A percentile compares a stretch with the other conserved stretches of the same genome.
These are phyloP conservation scores for Fragum whitleyi DNA, from an alignment of 2,888 invertebrate genomes.

Conservation along the genomic window DNA sequence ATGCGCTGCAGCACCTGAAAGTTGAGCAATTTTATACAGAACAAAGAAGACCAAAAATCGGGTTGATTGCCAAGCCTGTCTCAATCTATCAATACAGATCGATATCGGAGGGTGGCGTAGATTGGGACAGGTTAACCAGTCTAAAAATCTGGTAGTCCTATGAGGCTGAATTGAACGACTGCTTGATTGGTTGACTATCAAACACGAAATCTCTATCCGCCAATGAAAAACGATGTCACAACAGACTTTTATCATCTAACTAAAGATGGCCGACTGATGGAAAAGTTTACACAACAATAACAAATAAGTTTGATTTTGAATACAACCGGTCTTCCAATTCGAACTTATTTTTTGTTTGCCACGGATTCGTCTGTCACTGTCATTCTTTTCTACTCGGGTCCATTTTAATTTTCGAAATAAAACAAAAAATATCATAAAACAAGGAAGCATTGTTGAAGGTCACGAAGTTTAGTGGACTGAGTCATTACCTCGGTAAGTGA, in stretches of 20 bases:
- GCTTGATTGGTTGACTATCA: slow-evolving; percentile 10
- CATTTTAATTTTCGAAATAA: background rate
- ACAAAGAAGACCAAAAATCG: too few species aligned
- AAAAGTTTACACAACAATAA: background rate
- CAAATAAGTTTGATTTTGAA: too few species aligned
- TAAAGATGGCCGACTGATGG: slow-evolving; percentile 23
- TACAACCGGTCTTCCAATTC: too few species aligned
- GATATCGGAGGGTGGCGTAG: too few species aligned
- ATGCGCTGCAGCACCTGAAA: too few species aligned
- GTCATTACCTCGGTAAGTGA: background rate
- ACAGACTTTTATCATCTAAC: background rate
- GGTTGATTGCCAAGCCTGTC: too few species aligned
- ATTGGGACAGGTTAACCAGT: too few species aligned
- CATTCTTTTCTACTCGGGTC: background rate
- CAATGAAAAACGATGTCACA: background rate
- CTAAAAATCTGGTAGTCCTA: too few species aligned
- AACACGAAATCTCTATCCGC: background rate
- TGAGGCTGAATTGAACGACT: background rate
- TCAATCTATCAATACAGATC: too few species aligned
- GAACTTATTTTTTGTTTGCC: too few species aligned
- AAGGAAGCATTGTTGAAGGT: background rate
- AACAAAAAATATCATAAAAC: background rate
- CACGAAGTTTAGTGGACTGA: background rate
- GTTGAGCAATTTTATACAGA: too few species aligned
- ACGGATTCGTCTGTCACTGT: too few species aligned